These are phyloP conservation scores for Chloropsis cyanopogon DNA, from an alignment of 2,113 vertebrate genomes.

Conservation along the genomic window DNA sequence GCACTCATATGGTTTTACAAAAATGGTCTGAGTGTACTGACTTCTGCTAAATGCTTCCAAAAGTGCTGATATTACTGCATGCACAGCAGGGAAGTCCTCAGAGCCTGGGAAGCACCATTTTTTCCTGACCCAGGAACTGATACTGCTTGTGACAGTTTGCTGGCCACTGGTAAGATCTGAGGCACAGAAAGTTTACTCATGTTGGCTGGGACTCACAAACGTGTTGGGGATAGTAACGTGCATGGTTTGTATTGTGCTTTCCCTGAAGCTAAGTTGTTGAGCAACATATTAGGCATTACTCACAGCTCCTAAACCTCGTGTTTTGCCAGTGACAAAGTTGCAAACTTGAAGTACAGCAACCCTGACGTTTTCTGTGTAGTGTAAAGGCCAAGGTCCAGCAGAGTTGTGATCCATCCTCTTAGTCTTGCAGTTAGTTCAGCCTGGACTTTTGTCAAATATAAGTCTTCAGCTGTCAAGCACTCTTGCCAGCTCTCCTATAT, in stretches of 20 bases:
- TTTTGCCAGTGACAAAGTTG: slow-evolving; percentile 15
- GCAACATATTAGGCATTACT: slow-evolving; percentile 1
- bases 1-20: background rate
- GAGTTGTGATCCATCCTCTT: background rate
- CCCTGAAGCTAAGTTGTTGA: slow-evolving; percentile 44
- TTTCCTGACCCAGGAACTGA: background rate
- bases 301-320: background rate
- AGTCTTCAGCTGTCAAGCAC: background rate
- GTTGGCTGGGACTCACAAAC: background rate
- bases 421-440: background rate
- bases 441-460: background rate
- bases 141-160: background rate
- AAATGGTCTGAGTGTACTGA: background rate
- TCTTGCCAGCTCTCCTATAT: background rate
- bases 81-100: background rate
- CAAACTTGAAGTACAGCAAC: background rate
- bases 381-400: slow-evolving; percentile 4
- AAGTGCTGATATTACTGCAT: background rate
- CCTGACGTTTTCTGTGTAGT: background rate
- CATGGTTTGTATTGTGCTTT: background rate
- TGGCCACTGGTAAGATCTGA: background rate
- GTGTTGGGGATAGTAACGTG: background rate
- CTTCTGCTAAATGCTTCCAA: background rate
- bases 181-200: background rate
- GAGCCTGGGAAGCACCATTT: background rate